Evolutionary conservation across 2,113 vertebrate genomes (phyloP), one percentile per base, ranked within the genome.

Genomic region (Albula goreensis): DNA sequence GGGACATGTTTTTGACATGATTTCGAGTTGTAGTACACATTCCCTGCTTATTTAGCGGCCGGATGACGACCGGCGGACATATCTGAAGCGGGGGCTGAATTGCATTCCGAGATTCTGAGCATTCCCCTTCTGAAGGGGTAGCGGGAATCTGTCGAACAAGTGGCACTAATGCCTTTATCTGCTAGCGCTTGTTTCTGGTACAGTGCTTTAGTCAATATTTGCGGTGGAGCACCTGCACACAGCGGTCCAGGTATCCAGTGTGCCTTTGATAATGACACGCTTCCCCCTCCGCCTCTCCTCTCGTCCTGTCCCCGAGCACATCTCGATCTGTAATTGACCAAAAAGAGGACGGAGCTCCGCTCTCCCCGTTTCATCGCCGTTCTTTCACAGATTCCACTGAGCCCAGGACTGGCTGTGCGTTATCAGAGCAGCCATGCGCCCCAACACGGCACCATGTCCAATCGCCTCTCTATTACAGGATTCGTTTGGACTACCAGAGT

Each of bases 351-450:
- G 22, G 51, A 66, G 19, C 63, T 2, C 31, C 25, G 22, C 31
- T 85, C 70, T 81, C 25, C 50, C 41, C 80, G 15, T 78, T 60
- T 77, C 56, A 56, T 83, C 85, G 77, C 53, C 50, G 66, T 86
- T 86, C 85, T 50, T 80, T 78, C 86, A 83, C 60, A 81, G 86
- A 66, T 56, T 82, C n/a, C 82, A 81, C 86, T 86, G 83, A 81
- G 85, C 78, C 15, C 4, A 85, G 78, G 80, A 56, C 52, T 82
- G 85, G 70, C 50, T 66, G 83, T 31, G 78, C 74, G 83, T 89
- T 87, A 88, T 88, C 82, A 70, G 48, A 53, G 82, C 81, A 86
- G 82, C 89, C 83, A 81, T 85, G 87, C 83, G 70, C 66, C 52
- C 53, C 80, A 85, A 89, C 87, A 79, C 70, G 82, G 86, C 53